Percentiles rank a stretch among this genome's conserved stretches.
phyloP scores from a whole-genome alignment of 2,888 invertebrate genomes.

The Euspilapteryx auroguttella region DNA sequence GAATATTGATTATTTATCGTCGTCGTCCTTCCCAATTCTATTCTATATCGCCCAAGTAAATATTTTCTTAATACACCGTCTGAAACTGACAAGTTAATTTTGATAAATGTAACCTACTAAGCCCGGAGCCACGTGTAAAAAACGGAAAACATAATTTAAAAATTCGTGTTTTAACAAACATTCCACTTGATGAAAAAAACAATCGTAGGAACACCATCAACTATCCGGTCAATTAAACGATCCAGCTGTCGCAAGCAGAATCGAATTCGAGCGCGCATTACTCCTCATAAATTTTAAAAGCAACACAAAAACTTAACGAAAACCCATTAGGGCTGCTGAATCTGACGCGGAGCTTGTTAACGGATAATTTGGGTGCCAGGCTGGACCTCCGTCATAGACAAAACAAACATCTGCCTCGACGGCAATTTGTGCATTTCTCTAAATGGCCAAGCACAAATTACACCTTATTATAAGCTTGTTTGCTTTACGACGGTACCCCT shows the following conservation, averaged over 20 bases:
- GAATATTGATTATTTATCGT: no score
- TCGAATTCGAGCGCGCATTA: slow-evolving; percentile 40
- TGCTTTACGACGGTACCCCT: slow-evolving; percentile 59
- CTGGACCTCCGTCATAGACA: slow-evolving; percentile 60
- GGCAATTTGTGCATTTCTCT: slow-evolving; percentile 60
- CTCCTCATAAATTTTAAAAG: slow-evolving; percentile 50
- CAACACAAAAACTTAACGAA: slow-evolving; percentile 56
- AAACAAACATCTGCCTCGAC: slow-evolving; percentile 56
- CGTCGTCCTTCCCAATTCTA: no score
- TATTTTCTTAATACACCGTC: no score
- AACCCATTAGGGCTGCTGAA: slow-evolving; percentile 61
- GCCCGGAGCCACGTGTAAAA: no score
- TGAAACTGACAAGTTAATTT: no score
- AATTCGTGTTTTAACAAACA: no score
- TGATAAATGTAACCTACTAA: no score
- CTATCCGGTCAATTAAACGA: slow-evolving; percentile 30
- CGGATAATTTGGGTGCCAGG: slow-evolving; percentile 48
- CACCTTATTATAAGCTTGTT: slow-evolving; percentile 62
- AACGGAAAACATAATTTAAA: no score
- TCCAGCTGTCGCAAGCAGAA: slow-evolving; percentile 42
- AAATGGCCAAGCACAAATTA: slow-evolving; percentile 60
- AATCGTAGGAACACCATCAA: slow-evolving; percentile 8
- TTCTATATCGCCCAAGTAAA: no score
- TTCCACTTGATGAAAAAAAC: background rate
- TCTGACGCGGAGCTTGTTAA: slow-evolving; percentile 61